Evolutionary conservation across 2,888 invertebrate genomes (phyloP), one percentile per base, ranked within the genome.

Genomic region (Bhutanitis thaidina): DNA sequence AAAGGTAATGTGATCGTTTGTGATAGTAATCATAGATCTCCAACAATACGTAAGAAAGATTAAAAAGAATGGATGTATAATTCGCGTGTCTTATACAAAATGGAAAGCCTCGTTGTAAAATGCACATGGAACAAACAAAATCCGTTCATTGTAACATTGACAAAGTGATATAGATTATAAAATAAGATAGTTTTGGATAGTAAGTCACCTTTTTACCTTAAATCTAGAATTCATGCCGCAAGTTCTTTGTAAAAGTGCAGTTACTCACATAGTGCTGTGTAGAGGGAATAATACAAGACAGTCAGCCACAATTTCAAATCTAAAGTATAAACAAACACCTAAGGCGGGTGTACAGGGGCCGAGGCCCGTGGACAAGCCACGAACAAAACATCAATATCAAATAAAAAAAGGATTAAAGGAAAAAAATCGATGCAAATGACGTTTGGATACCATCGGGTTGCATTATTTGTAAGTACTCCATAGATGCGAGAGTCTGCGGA

Each of bases 101-200:
- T 74, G 76, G 71, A 77, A 85, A 84, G 86, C 83, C 74, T 74
- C 81, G 77, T 72, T 71, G 66, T 65, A 70, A 59, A 62, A 80
- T 77, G 80, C 80, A 80, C 77, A 81, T 70, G 70, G 69, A 76
- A 78, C 76, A 79, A 71, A 73, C 68, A 72, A 61, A 65, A 57
- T 64, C 68, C 73, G 72, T 60, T 64, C 59, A 60, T 66, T 60
- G 70, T 67, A 71, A 74, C 69, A 71, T 64, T 69, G 64, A 75
- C 70, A 68, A 58, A 75, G 77, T 75, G 77, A 80, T n/a, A n/a
- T 72, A 80, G 70, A 73, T 65, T 65, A 71, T 65, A 70, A 69
- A 74, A 75, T 37, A 47, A 89, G 90, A 80, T 85, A 91, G 92
- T 92, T 92, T 92, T 92, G 91, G 91, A 92, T 93, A 93, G 93